Evolutionary conservation across 2,113 vertebrate species (phyloP).

Genomic region (Stegostoma tigrinum): DNA sequence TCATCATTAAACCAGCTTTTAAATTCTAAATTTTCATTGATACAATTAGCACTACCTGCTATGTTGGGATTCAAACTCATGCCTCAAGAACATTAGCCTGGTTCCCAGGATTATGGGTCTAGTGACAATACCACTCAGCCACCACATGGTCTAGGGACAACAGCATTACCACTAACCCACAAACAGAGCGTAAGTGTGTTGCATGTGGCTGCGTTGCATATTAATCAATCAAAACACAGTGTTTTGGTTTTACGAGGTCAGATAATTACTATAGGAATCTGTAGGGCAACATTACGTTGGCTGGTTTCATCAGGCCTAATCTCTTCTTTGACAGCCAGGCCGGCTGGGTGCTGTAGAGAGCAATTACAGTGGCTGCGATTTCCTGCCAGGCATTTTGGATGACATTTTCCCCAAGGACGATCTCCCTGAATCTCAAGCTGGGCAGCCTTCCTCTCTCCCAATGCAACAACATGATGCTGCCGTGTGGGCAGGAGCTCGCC

Average conservation of each 20-base stretch:
- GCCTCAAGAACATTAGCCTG: no score
- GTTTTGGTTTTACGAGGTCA: not conserved
- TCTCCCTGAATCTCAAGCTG: not conserved
- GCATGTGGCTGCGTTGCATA: not conserved
- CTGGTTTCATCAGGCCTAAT: not conserved
- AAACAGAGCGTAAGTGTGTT: not conserved
- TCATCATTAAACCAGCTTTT: no score
- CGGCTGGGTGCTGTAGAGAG: not conserved
- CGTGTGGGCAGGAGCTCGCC: not conserved
- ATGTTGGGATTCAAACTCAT: no score
- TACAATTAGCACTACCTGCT: no score
- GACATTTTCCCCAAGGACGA: not conserved
- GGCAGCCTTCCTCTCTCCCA: not conserved
- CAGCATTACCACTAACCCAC: not conserved
- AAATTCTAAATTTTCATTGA: no score
- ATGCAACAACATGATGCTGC: not conserved
- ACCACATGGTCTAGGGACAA: not conserved
- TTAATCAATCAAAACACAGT: not conserved
- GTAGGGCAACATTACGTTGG: not conserved
- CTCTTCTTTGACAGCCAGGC: not conserved
- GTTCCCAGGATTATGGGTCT: no score
- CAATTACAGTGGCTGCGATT: not conserved
- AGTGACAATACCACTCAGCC: no score
- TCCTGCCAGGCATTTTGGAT: not conserved
- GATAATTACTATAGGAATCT: not conserved